These are phyloP conservation scores for Patella caerulea DNA, from an alignment of 2,888 invertebrate genomes.

Conservation along the genomic window DNA sequence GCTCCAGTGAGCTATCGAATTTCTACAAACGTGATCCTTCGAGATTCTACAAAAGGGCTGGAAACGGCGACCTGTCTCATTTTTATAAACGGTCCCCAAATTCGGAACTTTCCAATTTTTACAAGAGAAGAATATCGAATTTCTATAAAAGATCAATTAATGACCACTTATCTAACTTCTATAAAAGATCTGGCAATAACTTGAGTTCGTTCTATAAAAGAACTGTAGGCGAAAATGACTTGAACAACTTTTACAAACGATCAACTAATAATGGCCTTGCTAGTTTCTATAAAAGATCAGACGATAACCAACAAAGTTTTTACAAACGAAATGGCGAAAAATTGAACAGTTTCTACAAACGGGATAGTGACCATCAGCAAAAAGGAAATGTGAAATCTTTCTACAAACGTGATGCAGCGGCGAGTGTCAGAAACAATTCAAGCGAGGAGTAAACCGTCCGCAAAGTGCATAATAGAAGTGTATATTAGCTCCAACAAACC, in stretches of 20 bases:
- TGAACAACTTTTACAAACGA: neutral
- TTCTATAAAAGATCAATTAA: slow-evolving; percentile 27
- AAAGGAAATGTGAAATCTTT: slow-evolving; percentile 16
- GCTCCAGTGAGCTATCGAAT: neutral
- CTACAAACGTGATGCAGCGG: slow-evolving; percentile 18
- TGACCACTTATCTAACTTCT: slow-evolving; percentile 20
- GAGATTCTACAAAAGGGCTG: slow-evolving; percentile 21
- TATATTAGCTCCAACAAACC: no score
- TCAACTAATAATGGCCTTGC: neutral
- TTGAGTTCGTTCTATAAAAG: slow-evolving; percentile 24
- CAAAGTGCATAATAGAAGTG: no score
- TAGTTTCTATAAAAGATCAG: slow-evolving; percentile 24
- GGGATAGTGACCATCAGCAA: neutral
- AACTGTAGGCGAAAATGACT: neutral
- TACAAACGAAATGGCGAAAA: slow-evolving; percentile 17
- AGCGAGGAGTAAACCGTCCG: no score
- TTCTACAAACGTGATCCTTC: slow-evolving; percentile 19
- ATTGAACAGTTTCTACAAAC: slow-evolving; percentile 25
- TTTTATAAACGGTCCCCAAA: slow-evolving; percentile 17
- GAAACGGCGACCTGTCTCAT: slow-evolving; percentile 15
- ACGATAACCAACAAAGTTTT: neutral
- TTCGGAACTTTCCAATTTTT: slow-evolving; percentile 18
- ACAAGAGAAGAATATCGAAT: slow-evolving; percentile 15
- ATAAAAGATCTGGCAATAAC: slow-evolving; percentile 20
- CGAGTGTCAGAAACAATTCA: no score